These are phyloP conservation scores for Lepidochitona cinerea DNA, from an alignment of 2,888 invertebrate genomes.

Conservation along the genomic window DNA sequence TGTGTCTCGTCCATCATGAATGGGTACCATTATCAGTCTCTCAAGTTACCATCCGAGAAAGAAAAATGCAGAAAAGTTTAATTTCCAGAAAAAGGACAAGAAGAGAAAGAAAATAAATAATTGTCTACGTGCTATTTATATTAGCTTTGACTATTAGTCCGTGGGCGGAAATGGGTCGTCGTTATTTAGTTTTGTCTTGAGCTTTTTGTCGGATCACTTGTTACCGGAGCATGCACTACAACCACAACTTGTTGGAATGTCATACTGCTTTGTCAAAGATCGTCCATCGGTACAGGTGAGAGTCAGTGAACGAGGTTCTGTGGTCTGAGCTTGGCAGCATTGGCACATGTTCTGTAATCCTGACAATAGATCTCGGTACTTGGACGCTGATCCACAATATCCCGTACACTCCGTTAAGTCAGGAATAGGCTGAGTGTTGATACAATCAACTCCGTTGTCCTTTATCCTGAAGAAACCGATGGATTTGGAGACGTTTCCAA, in stretches of 20 bases:
- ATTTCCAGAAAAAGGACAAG: too few species aligned
- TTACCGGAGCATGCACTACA: conserved; percentile 48
- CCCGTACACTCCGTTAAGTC: conserved; percentile 56
- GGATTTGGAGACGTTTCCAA: conserved; percentile 38
- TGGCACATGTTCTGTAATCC: conserved; percentile 47
- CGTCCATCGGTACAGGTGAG: conserved; percentile 49
- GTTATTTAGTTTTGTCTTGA: too few species aligned
- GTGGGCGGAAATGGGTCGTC: too few species aligned
- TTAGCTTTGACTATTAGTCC: too few species aligned
- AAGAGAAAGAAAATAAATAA: too few species aligned
- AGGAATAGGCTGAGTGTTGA: conserved; percentile 42
- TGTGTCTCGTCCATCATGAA: too few species aligned
- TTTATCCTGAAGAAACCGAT: conserved; percentile 49
- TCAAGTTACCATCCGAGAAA: too few species aligned
- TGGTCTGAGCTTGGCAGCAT: conserved; percentile 48
- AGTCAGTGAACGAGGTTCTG: conserved; percentile 32
- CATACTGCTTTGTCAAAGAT: conserved; percentile 43
- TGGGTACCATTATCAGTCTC: too few species aligned
- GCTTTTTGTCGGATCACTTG: too few species aligned
- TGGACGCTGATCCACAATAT: conserved; percentile 46
- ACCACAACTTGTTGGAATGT: conserved; percentile 45
- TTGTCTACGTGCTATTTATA: too few species aligned
- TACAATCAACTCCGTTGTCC: conserved; percentile 40
- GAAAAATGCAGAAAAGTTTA: too few species aligned
- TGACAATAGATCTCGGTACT: conserved; percentile 42